These are phyloP conservation scores for Lethenteron camtschaticum DNA, from an alignment of 2,113 vertebrate genomes.

Conservation along the genomic window DNA sequence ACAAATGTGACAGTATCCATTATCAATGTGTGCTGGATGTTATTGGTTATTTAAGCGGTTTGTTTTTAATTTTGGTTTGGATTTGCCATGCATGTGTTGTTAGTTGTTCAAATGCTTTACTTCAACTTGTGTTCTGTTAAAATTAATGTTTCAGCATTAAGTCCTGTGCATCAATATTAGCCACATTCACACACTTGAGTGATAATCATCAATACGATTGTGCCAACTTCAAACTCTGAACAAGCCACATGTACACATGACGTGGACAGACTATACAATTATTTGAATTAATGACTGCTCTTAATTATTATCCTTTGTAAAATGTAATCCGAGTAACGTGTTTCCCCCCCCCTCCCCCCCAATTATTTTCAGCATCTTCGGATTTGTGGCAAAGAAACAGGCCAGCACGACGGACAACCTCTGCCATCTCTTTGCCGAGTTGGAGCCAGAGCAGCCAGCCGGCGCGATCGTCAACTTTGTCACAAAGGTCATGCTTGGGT, in stretches of 20 bases:
- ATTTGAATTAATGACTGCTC: neutral
- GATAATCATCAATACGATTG: neutral
- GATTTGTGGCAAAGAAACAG: slow-evolving; percentile 54
- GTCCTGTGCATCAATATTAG: too few species aligned
- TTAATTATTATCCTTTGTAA: neutral
- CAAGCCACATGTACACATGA: neutral
- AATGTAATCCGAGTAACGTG: neutral
- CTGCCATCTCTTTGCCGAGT: slow-evolving; percentile 66
- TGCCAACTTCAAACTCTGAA: neutral
- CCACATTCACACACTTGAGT: too few species aligned
- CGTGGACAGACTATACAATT: neutral
- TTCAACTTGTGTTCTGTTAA: too few species aligned
- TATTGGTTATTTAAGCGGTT: too few species aligned
- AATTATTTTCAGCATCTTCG: slow-evolving; percentile 41
- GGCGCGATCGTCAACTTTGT: slow-evolving; percentile 66
- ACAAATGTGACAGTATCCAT: too few species aligned
- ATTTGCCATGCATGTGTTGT: too few species aligned
- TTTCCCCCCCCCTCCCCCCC: neutral
- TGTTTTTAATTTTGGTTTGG: too few species aligned
- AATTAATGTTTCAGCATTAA: too few species aligned
- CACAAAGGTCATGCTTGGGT: slow-evolving; percentile 55
- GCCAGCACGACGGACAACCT: slow-evolving; percentile 47
- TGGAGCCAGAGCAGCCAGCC: slow-evolving; percentile 66
- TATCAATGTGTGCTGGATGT: too few species aligned
- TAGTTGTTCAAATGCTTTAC: too few species aligned